Evolutionary conservation across 2,797 vertebrate genomes (phyloP).

Genomic region (Pantherophis vulpinus): DNA sequence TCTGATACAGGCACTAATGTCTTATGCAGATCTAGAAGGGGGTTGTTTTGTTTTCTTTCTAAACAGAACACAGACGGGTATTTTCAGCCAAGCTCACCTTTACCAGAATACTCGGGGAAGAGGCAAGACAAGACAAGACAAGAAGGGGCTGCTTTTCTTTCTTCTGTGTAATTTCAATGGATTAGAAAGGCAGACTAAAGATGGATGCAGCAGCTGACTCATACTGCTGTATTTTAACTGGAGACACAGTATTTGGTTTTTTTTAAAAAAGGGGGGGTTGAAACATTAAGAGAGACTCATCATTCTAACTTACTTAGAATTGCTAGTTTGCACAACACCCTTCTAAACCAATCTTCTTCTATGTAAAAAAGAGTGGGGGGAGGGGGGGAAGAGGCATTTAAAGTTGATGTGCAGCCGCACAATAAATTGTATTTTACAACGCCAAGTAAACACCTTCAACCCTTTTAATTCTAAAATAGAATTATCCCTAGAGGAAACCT

Average conservation of each 20-base stretch:
- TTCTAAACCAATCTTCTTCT: conserved; percentile 56
- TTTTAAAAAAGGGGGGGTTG: conserved; percentile 52
- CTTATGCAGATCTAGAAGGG: conserved; percentile 60
- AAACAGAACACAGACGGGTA: conserved; percentile 9
- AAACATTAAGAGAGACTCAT: conserved; percentile 49
- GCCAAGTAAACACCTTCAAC: conserved; percentile 44
- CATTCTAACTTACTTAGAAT: conserved; percentile 61
- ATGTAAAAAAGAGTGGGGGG: neutral
- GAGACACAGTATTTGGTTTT: conserved; percentile 54
- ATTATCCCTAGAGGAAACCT: conserved; percentile 35
- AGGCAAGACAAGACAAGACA: conserved; percentile 33
- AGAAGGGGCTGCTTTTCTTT: conserved; percentile 60
- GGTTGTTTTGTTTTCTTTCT: neutral
- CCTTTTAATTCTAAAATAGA: conserved; percentile 32
- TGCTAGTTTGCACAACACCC: conserved; percentile 47
- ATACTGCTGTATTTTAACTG: conserved; percentile 61
- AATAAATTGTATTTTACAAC: conserved; percentile 42
- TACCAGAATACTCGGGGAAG: conserved; percentile 62
- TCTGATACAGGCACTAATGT: conserved; percentile 67
- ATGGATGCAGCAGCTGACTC: conserved; percentile 59
- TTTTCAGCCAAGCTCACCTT: conserved; percentile 67
- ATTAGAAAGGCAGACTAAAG: conserved; percentile 59
- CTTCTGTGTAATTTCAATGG: conserved; percentile 57
- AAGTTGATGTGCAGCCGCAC: conserved; percentile 54
- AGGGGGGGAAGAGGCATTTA: neutral